Percentiles rank a stretch among this genome's conserved stretches.
Conservation (phyloP, 2,888 invertebrate genomes). For the Coenonympha arcania region DNA sequence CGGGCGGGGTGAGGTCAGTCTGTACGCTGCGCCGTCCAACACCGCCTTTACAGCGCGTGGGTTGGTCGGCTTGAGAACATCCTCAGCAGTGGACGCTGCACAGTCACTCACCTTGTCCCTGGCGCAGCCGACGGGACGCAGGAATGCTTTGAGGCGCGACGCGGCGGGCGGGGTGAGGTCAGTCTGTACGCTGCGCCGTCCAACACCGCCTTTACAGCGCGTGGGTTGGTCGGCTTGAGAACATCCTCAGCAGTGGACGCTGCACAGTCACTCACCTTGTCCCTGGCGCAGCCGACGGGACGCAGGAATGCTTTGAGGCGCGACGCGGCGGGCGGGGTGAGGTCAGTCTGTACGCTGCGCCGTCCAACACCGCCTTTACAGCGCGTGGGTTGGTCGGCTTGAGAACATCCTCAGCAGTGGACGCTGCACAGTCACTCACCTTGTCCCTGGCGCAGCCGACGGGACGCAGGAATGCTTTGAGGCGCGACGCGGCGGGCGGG, state of each 20-base stretch:
- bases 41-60: too few relatives aligned
- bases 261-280: background rate
- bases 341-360: conserved; percentile 45
- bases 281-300: conserved; percentile 43
- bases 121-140: conserved; percentile 53
- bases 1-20: too few relatives aligned
- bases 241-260: too few relatives aligned
- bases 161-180: conserved; percentile 36
- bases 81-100: too few relatives aligned
- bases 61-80: too few relatives aligned
- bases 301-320: conserved; percentile 37
- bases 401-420: conserved; percentile 70
- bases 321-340: conserved; percentile 34
- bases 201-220: conserved; percentile 79
- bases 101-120: background rate
- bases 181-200: conserved; percentile 58
- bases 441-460: conserved; percentile 33
- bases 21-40: too few relatives aligned
- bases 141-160: conserved; percentile 24
- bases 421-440: conserved; percentile 37
- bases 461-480: conserved; percentile 47
- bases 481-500: conserved; percentile 24
- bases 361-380: conserved; percentile 77
- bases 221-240: too few relatives aligned
- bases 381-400: conserved; percentile 84